Evolutionary conservation across 2,888 invertebrate genomes (phyloP), one percentile per base, ranked within the genome.

Genomic region (Patella depressa): DNA sequence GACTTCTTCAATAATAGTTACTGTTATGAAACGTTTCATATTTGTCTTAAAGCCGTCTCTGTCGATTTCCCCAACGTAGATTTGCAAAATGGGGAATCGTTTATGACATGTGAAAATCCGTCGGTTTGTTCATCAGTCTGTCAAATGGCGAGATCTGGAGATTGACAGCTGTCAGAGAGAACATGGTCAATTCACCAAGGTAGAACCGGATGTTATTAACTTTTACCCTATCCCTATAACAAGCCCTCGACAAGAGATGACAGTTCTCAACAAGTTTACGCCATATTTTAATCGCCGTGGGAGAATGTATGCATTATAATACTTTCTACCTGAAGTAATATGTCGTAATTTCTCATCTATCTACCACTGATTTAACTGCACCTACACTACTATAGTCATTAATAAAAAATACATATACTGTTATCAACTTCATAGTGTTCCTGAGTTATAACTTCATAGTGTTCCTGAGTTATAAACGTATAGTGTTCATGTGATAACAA

Each of bases 181-280:
- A 65, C 65, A 65, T 65, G 65, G 65, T 24, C 65, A 65, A 14
- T 19, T 65, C 65, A 24, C 24, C 65, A 24, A 24, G 19, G 19
- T 24, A 24, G 19, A 24, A 65, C 65, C 65, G 65, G 65, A 65
- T 65, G 65, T 65, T 65, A 65, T 65, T 65, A 65, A 65, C 65
- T 24, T 65, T 24, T 19, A 65, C 65, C 65, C 24, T 65, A 24
- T 24, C 65, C 65, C 19, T 65, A 65, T 65, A 65, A 24, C 65
- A 45, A 65, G 65, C 65, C 24, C 65, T 24, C 65, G 65, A 65
- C 65, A 65, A 24, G 19, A 65, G 19, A 19, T 65, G 65, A 65
- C 65, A 65, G 45, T 65, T 65, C 24, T 65, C 65, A 65, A 65
- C 65, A 65, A 65, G 65, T 65, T 65, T 19, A 65, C 65, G 24